phyloP scores from a whole-genome alignment of 2,113 vertebrate species.

The Panthera uncia region DNA sequence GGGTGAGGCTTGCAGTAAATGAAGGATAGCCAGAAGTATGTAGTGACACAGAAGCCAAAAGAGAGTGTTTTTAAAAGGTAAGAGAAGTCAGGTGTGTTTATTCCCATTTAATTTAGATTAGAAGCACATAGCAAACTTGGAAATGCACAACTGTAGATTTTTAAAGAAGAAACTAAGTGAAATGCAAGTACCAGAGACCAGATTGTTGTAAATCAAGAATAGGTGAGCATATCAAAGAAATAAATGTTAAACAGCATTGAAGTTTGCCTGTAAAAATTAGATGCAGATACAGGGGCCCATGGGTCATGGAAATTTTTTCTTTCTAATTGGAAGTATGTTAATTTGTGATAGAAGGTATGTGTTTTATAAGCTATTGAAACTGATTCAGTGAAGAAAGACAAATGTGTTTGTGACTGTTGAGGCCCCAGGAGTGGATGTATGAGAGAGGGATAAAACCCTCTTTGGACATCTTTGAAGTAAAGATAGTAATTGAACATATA shows the following conservation, averaged over 20 bases:
- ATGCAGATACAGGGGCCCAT: background rate
- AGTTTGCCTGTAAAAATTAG: background rate
- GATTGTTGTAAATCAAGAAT: background rate
- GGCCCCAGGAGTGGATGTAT: rapidly evolving
- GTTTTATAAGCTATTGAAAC: background rate
- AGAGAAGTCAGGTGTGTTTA: background rate
- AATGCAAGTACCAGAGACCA: background rate
- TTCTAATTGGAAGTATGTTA: background rate
- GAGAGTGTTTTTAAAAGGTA: background rate
- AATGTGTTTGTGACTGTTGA: background rate
- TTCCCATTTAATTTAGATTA: background rate
- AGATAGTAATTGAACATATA: background rate
- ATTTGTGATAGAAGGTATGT: background rate
- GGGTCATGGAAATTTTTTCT: background rate
- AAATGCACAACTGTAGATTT: background rate
- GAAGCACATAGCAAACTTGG: background rate
- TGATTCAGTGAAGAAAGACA: background rate
- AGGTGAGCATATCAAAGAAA: background rate
- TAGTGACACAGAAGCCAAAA: background rate
- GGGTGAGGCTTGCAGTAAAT: background rate
- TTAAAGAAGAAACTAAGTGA: background rate
- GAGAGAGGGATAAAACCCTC: background rate
- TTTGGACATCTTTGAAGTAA: background rate
- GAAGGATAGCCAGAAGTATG: background rate
- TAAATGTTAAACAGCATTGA: background rate